Evolutionary conservation across 1,140 invertebrate species (phyloP).

Genomic region (Scaptomyza pallida): DNA sequence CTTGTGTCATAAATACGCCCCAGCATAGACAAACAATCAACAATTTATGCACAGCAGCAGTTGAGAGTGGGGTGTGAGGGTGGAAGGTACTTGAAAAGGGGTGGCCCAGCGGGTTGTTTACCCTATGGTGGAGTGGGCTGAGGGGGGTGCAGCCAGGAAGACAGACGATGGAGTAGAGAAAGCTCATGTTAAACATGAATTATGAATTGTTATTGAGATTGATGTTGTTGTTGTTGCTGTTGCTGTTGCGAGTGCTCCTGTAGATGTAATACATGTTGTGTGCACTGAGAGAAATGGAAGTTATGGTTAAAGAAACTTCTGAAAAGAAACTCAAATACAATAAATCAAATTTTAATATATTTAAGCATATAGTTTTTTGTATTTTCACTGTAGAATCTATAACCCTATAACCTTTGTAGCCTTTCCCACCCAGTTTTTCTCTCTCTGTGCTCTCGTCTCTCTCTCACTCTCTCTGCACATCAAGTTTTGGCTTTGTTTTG

Average conservation of each 20-base stretch:
- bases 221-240: constrained; percentile 67
- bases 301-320: no score
- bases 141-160: constrained; percentile 35
- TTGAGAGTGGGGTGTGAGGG: constrained; percentile 4
- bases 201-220: constrained; percentile 84
- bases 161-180: not conserved
- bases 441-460: constrained; percentile 9
- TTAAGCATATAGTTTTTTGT: no score
- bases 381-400: no score
- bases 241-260: constrained; percentile 14
- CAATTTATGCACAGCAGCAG: constrained; percentile 65
- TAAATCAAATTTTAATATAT: no score
- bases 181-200: constrained; percentile 83
- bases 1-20: constrained; percentile 71
- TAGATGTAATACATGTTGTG: constrained; percentile 35
- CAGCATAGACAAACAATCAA: constrained; percentile 79
- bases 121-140: constrained; percentile 42
- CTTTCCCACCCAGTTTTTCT: not conserved
- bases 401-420: no score
- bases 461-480: no score
- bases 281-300: not conserved
- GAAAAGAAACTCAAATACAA: no score
- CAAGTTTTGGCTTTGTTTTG: constrained; percentile 47
- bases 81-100: constrained; percentile 21
- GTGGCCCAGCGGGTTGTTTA: constrained; percentile 7